A percentile compares a stretch with the other conserved stretches of the same genome.
These are phyloP conservation scores for Cricetomys ansorgei DNA, from an alignment of 2,113 vertebrate genomes.

Conservation along the genomic window DNA sequence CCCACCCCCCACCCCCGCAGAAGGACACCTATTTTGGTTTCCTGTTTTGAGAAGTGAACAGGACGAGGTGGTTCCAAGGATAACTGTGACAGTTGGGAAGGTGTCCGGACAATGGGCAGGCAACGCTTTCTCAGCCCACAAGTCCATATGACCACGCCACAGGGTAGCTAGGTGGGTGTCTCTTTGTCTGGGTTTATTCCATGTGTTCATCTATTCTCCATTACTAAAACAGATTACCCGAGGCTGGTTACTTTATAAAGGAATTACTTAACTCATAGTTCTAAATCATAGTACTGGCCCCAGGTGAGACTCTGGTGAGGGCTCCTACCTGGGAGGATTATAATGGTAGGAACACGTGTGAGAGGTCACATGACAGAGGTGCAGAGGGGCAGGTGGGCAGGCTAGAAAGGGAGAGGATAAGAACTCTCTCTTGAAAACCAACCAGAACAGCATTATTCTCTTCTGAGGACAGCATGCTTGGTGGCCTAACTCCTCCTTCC, in stretches of 20 bases:
- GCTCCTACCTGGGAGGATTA: background rate
- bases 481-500: background rate
- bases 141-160: background rate
- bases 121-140: background rate
- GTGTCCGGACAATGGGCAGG: background rate
- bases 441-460: background rate
- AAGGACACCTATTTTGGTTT: background rate
- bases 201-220: too few species aligned
- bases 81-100: background rate
- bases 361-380: background rate
- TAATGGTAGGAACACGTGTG: background rate
- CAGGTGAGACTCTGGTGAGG: background rate
- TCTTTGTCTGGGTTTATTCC: background rate
- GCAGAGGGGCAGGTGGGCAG: background rate
- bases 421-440: background rate
- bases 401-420: background rate
- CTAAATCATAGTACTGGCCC: background rate
- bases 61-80: background rate
- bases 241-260: background rate
- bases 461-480: background rate
- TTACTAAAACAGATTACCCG: background rate
- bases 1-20: too few species aligned
- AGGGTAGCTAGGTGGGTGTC: fast-evolving
- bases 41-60: background rate
- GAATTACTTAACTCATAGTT: background rate